These are phyloP conservation scores for Galago senegalensis DNA, from an alignment of 2,797 vertebrate genomes.

Conservation along the genomic window DNA sequence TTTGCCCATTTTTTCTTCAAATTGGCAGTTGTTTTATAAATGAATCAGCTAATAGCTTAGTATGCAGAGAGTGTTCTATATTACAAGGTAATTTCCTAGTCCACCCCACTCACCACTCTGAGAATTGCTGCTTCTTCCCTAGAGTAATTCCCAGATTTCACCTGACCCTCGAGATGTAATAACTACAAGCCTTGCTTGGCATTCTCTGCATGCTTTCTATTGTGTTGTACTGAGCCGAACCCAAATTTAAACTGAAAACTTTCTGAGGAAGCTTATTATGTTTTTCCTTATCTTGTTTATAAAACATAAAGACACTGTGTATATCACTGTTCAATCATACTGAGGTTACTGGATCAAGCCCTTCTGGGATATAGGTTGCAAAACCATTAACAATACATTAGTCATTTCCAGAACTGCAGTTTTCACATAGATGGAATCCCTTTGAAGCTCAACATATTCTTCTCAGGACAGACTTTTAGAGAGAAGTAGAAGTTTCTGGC, in stretches of 20 bases:
- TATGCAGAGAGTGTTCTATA: neutral
- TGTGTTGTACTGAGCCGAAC: neutral
- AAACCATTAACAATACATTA: conserved; percentile 52
- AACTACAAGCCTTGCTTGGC: neutral
- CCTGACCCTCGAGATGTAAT: neutral
- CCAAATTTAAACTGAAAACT: conserved; percentile 51
- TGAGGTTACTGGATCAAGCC: neutral
- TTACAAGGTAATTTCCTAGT: conserved; percentile 11
- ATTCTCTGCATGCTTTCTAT: neutral
- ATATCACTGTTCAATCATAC: neutral
- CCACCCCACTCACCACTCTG: neutral
- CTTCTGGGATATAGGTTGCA: conserved; percentile 12
- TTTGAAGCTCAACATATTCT: conserved; percentile 49
- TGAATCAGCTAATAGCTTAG: neutral
- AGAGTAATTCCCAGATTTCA: neutral
- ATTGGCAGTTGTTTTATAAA: neutral
- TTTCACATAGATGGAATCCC: conserved; percentile 47
- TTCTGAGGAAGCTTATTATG: conserved; percentile 38
- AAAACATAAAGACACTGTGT: conserved; percentile 17
- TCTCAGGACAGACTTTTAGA: neutral
- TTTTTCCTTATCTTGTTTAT: conserved; percentile 10
- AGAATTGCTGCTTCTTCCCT: conserved; percentile 23
- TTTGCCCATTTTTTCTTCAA: conserved; percentile 40
- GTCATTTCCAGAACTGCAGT: conserved; percentile 31
- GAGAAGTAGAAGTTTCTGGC: neutral